Base-by-base conservation (phyloP, 2,888 invertebrate species). In the Noctua fimbriata region DNA sequence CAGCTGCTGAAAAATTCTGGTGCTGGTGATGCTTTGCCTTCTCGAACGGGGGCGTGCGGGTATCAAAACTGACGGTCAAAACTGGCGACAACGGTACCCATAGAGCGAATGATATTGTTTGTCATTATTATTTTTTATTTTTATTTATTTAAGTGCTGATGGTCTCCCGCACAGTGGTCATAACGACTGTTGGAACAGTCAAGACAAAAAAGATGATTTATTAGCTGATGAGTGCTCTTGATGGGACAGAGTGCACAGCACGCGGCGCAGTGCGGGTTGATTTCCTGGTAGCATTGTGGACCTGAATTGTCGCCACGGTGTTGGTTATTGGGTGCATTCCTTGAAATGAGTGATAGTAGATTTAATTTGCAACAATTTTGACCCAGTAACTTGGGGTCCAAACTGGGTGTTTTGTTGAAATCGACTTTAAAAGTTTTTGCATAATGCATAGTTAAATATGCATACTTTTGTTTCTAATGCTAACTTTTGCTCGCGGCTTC, bases 1-100 rank as follows among this genome's bases (percentile, higher is more conserved):
- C 16, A 79, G 47, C 9, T 41, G 14, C 32, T 49, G 28, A 52
- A 63, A 81, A 60, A 60, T 69, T 73, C 12, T 65, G 4, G 14
- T 36, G 21, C n/a, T 36, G 2, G 4, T 18, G 7, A 6, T 10
- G 12, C n/a, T 10, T n/a, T 47, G 0, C 1, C 10, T 76, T n/a
- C 9, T 41, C 0, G 10, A 41, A 58, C 2, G 16, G n/a, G 21
- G 6, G 18, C 24, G 28, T 52, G 18, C 6, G 14, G 18, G 21
- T 24, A 65, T 63, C 21, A 55, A 65, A 18, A 47, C 7, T 44
- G 7, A 41, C n/a, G 21, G n/a, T 36, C 5, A n/a, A 70, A 28
- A 49, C 32, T 67, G 47, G 36, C 21, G n/a, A 28, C 12, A 24
- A 10, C 1, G 32, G 2, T 16, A 71, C 41, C 28, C 70, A 14